A percentile compares a stretch with the other conserved stretches of the same genome.
phyloP scores from a whole-genome alignment of 2,113 vertebrate genomes.

The Ailuropoda melanoleuca region DNA sequence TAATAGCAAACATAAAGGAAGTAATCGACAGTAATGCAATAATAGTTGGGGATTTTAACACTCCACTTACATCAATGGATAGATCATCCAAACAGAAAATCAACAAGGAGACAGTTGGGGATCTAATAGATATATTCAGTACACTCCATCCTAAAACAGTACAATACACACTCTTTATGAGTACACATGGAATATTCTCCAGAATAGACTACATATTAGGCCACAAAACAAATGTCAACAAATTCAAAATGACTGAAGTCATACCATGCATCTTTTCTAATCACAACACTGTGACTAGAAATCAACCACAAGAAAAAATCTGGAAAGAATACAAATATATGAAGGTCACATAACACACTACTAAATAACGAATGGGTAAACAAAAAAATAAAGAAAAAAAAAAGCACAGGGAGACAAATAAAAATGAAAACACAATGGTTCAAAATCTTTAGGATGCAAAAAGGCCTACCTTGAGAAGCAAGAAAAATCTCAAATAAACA shows the following conservation, averaged over 20 bases:
- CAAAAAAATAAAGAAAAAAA: not conserved
- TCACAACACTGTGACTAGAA: not conserved
- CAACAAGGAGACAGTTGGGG: too few species aligned
- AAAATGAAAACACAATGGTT: not conserved
- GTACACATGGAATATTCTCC: too few species aligned
- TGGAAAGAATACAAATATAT: not conserved
- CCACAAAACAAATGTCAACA: too few species aligned
- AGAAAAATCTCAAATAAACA: not conserved
- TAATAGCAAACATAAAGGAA: not conserved
- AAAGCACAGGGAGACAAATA: not conserved
- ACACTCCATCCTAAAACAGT: too few species aligned
- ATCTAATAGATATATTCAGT: too few species aligned
- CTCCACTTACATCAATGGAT: not conserved
- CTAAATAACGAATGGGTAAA: not conserved
- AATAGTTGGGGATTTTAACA: not conserved
- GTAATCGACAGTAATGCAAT: not conserved
- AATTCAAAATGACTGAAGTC: not conserved
- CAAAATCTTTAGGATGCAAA: not conserved
- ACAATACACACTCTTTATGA: too few species aligned
- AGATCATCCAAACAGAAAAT: too few species aligned
- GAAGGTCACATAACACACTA: not conserved
- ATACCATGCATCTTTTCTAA: not conserved
- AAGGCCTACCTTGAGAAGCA: not conserved
- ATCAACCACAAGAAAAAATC: not conserved
- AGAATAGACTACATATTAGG: too few species aligned